Base-by-base conservation (phyloP, 2,797 vertebrate species). In the Remorina albescens region DNA sequence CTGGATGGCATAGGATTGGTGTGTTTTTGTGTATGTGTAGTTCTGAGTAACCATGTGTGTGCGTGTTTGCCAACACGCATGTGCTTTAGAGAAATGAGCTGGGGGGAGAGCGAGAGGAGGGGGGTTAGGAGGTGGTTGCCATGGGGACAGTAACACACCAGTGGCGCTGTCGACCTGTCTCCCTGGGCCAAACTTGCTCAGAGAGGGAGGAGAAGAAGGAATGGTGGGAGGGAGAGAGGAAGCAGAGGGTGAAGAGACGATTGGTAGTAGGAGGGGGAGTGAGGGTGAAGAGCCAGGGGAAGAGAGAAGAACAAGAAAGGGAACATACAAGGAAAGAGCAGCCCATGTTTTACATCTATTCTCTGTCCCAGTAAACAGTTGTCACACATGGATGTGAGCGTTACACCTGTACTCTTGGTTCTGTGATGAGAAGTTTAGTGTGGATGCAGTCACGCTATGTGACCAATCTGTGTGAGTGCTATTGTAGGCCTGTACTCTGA, bases 71-170 rank as follows among this genome's bases (percentile, higher is more conserved):
- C 74, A 86, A 81, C 88, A 88, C 30, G 68, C 72, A 77, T 88
- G 87, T 82, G 86, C 83, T 85, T 86, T 56, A 67, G 85, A 81
- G 83, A 91, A 90, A 82, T 69, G 80, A 87, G 88, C 79, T 88
- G 67, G 90, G 23, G 72, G 19, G 21, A 54, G 41, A 73, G 10
- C 30, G 4, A 21, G 18, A 9, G 4, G n/a, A 47, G 71, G 36
- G 73, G 84, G 80, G 82, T 84, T 83, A 80, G 88, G 88, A 88
- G 91, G 91, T 88, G 89, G 95, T 95, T 95, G 93, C 94, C 88
- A 96, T 96, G 92, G 95, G 89, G 93, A 96, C 86, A 87, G 93
- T 95, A 95, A 95, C 95, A 96, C 94, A 95, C 92, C 94, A 95
- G 93, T 95, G 94, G 92, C 78, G 89, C 92, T 94, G 93, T 89